Base-by-base conservation (phyloP, 2,113 vertebrate genomes). In the Pyrgilauda ruficollis region DNA sequence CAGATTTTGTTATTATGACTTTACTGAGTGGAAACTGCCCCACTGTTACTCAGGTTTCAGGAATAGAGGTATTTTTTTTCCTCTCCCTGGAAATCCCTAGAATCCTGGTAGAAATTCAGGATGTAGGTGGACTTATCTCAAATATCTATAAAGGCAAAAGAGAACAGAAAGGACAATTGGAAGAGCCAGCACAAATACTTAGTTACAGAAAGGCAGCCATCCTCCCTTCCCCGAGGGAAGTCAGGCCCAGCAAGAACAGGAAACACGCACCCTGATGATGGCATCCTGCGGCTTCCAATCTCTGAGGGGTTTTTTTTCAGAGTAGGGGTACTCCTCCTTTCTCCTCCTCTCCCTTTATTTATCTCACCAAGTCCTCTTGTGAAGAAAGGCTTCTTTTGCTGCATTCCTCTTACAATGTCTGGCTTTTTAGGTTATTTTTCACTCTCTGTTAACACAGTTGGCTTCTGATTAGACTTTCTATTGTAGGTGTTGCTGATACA, bases 381-480 rank as follows among this genome's bases (percentile, higher is more conserved):
- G 77, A 43, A 64, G 43, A 22, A 84, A 86, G 22, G 21, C 12
- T 80, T 30, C 14, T 61, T 85, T 66, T 74, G 17, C 56, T 83
- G 55, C 55, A 5, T 59, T 85, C 11, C 13, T 63, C 24, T 62
- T 47, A 39, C 3, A 37, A 33, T 66, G 49, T 33, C 47, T 90
- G 37, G 23, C 2, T 76, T 92, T 80, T 59, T 35, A 41, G 39
- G 17, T 26, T 73, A 33, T 73, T 93, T 94, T 96, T 93, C 76
- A 62, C 37, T 70, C 39, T 68, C 55, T 77, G 35, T 91, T 84
- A 94, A 82, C 59, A 76, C 56, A 94, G 55, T 69, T 86, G 85
- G 75, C 64, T 96, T 94, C 90, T 91, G 74, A 96, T 93, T 83
- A 90, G 94, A 77, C 67, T 90, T 84, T 89, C 84, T 96, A 4